These are phyloP conservation scores for Sebastiscus albofasciatus DNA, from an alignment of 2,797 vertebrate genomes.

Conservation along the genomic window DNA sequence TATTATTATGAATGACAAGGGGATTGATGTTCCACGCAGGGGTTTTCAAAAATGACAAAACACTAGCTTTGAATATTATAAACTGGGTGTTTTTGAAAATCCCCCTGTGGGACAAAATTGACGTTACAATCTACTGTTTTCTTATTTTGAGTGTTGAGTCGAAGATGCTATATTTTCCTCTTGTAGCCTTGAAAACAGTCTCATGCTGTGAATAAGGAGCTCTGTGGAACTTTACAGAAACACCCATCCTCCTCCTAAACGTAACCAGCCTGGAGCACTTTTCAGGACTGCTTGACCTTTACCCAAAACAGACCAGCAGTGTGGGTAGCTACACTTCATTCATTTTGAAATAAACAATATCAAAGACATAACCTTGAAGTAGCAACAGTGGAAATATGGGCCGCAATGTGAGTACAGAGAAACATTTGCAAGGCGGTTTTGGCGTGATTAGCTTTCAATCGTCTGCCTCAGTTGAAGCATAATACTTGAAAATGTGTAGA, in stretches of 20 bases:
- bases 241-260: slow-evolving; percentile 21
- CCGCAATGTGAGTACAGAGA: slow-evolving; percentile 17
- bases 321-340: slow-evolving; percentile 63
- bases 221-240: slow-evolving; percentile 50
- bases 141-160: background rate
- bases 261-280: slow-evolving; percentile 57
- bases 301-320: slow-evolving; percentile 59
- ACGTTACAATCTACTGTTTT: background rate
- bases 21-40: too few species aligned
- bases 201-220: background rate
- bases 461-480: background rate
- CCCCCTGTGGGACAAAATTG: background rate
- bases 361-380: slow-evolving; percentile 63
- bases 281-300: slow-evolving; percentile 50
- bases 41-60: slow-evolving; percentile 8
- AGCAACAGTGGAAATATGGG: slow-evolving; percentile 59
- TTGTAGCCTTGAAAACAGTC: background rate
- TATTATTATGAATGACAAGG: slow-evolving; percentile 20
- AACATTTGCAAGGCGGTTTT: slow-evolving; percentile 21
- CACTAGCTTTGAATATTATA: background rate
- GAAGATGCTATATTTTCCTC: background rate
- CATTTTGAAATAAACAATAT: slow-evolving; percentile 72
- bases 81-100: slow-evolving; percentile 8
- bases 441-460: slow-evolving; percentile 1
- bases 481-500: background rate